Conservation (phyloP, 2,113 vertebrate species). For the Sakesphorus luctuosus region DNA sequence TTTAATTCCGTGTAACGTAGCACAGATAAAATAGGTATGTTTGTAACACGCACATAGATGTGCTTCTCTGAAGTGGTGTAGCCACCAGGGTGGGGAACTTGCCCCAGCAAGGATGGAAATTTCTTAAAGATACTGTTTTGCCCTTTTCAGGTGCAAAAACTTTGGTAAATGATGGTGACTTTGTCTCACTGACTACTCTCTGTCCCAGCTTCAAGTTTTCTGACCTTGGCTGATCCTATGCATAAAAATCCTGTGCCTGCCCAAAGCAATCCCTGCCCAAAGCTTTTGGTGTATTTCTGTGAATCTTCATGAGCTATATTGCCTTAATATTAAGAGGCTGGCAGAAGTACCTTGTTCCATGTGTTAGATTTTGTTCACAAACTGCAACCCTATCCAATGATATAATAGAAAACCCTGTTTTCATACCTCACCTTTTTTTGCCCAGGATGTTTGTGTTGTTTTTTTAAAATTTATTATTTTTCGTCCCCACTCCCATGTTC, state of each 20-base stretch:
- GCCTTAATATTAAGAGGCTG: background rate
- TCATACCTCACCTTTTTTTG: background rate
- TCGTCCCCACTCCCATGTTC: background rate
- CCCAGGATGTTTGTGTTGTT: fast-evolving
- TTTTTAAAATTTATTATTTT: background rate
- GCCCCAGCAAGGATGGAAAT: background rate
- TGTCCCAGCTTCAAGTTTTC: background rate
- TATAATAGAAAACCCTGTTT: background rate
- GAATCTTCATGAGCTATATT: background rate
- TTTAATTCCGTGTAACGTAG: background rate
- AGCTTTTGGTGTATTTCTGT: background rate
- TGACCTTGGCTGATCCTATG: background rate
- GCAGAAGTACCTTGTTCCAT: background rate
- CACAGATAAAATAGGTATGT: background rate
- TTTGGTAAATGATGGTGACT: background rate
- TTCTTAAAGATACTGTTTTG: background rate
- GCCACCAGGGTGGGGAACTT: background rate
- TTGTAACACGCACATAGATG: background rate
- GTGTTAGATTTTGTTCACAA: background rate
- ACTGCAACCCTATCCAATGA: background rate
- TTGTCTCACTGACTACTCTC: background rate
- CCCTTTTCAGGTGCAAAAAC: background rate
- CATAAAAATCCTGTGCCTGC: background rate
- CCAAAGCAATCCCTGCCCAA: background rate
- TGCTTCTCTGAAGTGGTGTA: background rate